Conservation (phyloP, 2,113 vertebrate species). For the Trichomycterus rosablanca region DNA sequence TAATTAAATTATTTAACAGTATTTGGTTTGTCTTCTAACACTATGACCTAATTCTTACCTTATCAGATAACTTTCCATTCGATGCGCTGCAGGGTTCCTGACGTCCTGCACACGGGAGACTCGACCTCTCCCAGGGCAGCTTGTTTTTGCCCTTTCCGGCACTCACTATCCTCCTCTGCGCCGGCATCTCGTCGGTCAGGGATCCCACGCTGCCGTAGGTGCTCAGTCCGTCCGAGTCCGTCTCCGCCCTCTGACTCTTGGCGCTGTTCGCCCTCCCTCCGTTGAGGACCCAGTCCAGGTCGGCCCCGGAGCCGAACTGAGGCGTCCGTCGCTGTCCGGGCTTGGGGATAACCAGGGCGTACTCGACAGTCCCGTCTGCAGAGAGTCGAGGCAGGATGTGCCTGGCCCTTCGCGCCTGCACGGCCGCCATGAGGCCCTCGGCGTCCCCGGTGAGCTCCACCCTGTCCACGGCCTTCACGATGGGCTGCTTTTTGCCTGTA, state of each 20-base stretch:
- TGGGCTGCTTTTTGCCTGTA: conserved; percentile 64
- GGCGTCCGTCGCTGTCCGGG: conserved; percentile 54
- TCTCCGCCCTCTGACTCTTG: conserved; percentile 62
- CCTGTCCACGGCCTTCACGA: conserved; percentile 77
- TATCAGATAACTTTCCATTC: conserved; percentile 58
- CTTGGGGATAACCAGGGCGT: conserved; percentile 71
- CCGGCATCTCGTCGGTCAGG: conserved; percentile 40
- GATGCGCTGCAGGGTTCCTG: conserved; percentile 47
- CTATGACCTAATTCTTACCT: conserved; percentile 65
- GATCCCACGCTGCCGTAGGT: conserved; percentile 60
- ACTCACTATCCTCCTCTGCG: conserved; percentile 77
- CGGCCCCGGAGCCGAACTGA: conserved; percentile 64
- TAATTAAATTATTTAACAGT: too few relatives aligned
- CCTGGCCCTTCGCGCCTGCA: conserved; percentile 80
- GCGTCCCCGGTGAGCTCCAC: conserved; percentile 75
- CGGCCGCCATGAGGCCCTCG: conserved; percentile 74
- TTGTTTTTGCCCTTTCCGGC: conserved; percentile 86
- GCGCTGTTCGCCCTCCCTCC: conserved; percentile 73
- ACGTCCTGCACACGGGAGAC: conserved; percentile 50
- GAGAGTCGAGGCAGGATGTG: conserved; percentile 71
- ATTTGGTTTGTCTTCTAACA: too few relatives aligned
- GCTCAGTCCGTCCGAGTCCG: conserved; percentile 48
- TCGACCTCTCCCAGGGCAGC: conserved; percentile 83
- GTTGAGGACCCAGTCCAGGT: conserved; percentile 81
- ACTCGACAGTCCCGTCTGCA: conserved; percentile 73